These are phyloP conservation scores for Trinectes maculatus DNA, from an alignment of 2,113 vertebrate species.

Conservation along the genomic window DNA sequence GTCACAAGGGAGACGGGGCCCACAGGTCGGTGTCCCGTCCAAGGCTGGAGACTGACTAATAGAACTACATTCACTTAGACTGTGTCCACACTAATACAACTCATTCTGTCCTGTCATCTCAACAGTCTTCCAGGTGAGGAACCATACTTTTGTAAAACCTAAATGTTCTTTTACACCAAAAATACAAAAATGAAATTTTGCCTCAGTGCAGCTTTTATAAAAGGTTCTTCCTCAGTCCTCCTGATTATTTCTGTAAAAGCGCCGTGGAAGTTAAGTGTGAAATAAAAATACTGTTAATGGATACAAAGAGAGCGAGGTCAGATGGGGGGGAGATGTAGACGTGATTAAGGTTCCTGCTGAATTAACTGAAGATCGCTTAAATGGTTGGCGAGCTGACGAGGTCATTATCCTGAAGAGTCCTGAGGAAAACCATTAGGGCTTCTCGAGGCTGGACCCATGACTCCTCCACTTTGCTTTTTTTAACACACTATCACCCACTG, in stretches of 20 bases:
- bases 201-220: too few species aligned
- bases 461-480: conserved; percentile 32
- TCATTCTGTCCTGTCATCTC: too few species aligned
- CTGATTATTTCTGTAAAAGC: conserved; percentile 19
- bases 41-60: too few species aligned
- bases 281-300: conserved; percentile 48
- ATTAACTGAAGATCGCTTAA: conserved; percentile 75
- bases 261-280: conserved; percentile 6
- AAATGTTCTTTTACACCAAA: too few species aligned
- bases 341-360: conserved; percentile 68
- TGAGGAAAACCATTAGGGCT: conserved; percentile 57
- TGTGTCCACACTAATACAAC: too few species aligned
- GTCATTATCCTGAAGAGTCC: conserved; percentile 65
- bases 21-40: too few species aligned
- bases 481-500: not conserved
- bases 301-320: conserved; percentile 47
- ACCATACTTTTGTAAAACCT: too few species aligned
- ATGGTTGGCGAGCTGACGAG: conserved; percentile 55
- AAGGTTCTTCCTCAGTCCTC: conserved; percentile 6
- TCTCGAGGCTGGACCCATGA: conserved; percentile 41
- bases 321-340: conserved; percentile 4
- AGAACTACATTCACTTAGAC: not conserved
- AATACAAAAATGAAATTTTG: too few species aligned
- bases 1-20: conserved; percentile 42
- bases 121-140: too few species aligned